These are phyloP conservation scores for Ascaphus truei DNA, from an alignment of 2,113 vertebrate species.

Conservation along the genomic window DNA sequence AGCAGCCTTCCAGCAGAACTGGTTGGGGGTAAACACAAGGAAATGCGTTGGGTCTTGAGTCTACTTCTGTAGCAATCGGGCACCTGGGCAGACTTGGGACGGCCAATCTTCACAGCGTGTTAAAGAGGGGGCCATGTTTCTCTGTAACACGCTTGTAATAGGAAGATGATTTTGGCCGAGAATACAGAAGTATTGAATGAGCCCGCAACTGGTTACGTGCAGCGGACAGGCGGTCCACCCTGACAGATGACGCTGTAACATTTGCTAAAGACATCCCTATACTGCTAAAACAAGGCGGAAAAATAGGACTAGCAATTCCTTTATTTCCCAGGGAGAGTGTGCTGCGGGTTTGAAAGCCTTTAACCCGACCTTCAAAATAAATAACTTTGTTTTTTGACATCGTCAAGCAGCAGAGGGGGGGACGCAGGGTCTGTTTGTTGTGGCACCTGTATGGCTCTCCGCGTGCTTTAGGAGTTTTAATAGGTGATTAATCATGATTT, in stretches of 20 bases:
- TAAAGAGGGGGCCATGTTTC: slow-evolving; percentile 44
- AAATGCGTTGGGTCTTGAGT: no score
- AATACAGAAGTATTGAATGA: no score
- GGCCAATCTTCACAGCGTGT: no score
- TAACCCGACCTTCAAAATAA: slow-evolving; percentile 24
- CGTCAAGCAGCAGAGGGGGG: not conserved
- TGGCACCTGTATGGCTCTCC: slow-evolving; percentile 53
- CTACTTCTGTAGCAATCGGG: no score
- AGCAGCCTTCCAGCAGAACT: no score
- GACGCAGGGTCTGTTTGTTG: slow-evolving; percentile 35
- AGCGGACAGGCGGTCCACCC: no score
- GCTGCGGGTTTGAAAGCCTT: slow-evolving; percentile 34
- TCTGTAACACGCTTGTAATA: no score
- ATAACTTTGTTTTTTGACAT: slow-evolving; percentile 23
- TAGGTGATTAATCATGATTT: slow-evolving; percentile 74
- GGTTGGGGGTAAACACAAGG: no score
- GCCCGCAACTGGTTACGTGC: no score
- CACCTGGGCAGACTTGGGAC: no score
- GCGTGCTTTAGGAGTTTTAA: slow-evolving; percentile 56
- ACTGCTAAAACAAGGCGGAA: slow-evolving; percentile 14
- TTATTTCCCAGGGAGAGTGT: slow-evolving; percentile 51
- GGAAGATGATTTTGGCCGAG: no score
- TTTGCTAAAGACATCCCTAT: not conserved
- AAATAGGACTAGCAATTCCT: slow-evolving; percentile 27
- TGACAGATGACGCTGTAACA: no score